phyloP scores from a whole-genome alignment of 1,140 invertebrate species.

The Drosophila sechellia region DNA sequence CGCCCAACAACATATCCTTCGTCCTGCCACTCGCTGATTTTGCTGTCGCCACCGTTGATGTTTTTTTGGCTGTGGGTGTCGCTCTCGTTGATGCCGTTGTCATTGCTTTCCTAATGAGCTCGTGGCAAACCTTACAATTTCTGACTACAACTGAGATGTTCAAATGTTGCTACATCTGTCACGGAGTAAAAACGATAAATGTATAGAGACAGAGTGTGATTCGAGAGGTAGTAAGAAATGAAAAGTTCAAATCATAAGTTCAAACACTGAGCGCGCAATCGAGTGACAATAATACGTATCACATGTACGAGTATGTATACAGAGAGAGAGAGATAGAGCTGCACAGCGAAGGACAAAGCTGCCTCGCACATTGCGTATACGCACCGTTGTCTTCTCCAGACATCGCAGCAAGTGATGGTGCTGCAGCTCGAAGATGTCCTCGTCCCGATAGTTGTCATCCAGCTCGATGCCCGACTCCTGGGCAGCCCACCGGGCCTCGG shows the following conservation, averaged over 20 bases:
- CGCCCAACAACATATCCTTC: conserved; percentile 26
- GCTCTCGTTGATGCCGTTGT: conserved; percentile 56
- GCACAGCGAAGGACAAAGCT: conserved; percentile 14
- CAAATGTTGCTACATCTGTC: conserved; percentile 80
- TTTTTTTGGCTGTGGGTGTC: conserved; percentile 21
- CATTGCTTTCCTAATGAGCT: conserved; percentile 74
- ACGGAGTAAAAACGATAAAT: conserved; percentile 52
- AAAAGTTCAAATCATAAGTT: conserved; percentile 37
- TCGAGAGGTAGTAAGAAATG: conserved; percentile 36
- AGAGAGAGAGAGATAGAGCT: conserved; percentile 20
- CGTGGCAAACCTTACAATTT: conserved; percentile 61
- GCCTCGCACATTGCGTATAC: conserved; percentile 85
- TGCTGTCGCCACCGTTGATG: conserved; percentile 16
- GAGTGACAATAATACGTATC: conserved; percentile 21
- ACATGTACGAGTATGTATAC: conserved; percentile 8
- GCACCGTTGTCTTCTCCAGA: conserved; percentile 97
- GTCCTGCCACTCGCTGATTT: conserved; percentile 17
- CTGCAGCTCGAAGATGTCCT: conserved; percentile 99
- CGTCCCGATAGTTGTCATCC: conserved; percentile 94
- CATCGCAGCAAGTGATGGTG: conserved; percentile 99
- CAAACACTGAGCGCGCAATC: conserved; percentile 23
- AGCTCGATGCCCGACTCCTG: conserved; percentile 95
- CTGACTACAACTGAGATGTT: conserved; percentile 68
- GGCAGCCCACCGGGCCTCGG: conserved; percentile 95
- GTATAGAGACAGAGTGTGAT: conserved; percentile 52